Evolutionary conservation across 2,797 vertebrate species (phyloP).

Genomic region (Gallinago stenura): DNA sequence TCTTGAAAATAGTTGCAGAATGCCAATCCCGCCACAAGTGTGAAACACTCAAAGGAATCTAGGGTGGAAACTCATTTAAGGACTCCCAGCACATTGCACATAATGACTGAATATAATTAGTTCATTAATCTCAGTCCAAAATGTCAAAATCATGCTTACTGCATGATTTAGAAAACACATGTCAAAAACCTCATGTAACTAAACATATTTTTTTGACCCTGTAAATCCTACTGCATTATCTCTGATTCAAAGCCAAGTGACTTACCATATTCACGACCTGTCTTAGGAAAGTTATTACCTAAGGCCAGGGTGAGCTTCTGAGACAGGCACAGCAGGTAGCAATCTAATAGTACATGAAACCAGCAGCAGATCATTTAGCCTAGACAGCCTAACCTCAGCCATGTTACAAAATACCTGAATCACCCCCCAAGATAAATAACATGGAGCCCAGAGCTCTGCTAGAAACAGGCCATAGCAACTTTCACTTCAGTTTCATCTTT

Average conservation of each 20-base stretch:
- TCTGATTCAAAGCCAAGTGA: neutral
- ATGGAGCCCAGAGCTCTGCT: neutral
- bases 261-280: neutral
- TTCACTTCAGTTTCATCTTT: neutral
- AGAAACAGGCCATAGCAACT: neutral
- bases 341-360: neutral
- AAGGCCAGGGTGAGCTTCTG: neutral
- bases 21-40: neutral
- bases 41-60: neutral
- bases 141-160: neutral
- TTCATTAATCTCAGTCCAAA: neutral
- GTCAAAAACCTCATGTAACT: neutral
- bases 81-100: neutral
- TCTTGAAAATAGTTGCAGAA: neutral
- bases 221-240: neutral
- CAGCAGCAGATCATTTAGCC: neutral
- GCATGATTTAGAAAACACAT: neutral
- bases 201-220: neutral
- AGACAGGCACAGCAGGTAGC: neutral
- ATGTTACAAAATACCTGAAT: neutral
- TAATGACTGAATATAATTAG: neutral
- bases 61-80: neutral
- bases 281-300: neutral
- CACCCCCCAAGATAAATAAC: neutral
- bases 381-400: neutral